Evolutionary conservation across 2,113 vertebrate species (phyloP), one percentile per base, ranked within the genome.

Genomic region (Indicator maculatus): DNA sequence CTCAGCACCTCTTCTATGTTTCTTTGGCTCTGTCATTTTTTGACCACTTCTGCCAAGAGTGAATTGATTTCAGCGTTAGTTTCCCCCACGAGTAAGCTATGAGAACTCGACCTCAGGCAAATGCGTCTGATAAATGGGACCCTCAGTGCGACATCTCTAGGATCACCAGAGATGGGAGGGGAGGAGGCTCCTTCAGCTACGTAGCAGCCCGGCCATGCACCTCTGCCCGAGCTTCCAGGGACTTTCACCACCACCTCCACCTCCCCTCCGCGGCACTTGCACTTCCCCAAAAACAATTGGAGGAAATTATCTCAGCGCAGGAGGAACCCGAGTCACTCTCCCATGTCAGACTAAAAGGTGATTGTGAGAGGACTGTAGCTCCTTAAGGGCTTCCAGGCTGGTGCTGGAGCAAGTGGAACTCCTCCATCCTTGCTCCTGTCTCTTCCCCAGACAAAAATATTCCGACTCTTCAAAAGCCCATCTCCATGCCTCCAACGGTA

Each of bases 401-500:
- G 61, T 7, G 18, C n/a, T 75, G 14, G 14, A 2, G 12, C 6
- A 5, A 66, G n/a, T 0, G 0, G 17, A 73, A 7, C 4, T 39
- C 5, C 23, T 59, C 53, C 1, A 0, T 64, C 47, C 71, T 38
- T 33, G 24, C 53, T 90, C 39, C 30, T 19, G 17, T 58, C 31
- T 66, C 11, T 44, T 58, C 70, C 21, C 19, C 44, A 88, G 45
- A 24, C 17, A 31, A 9, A 66, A 56, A 39, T 9, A 21, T 80
- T 69, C 56, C 36, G 27, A 7, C 7, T 21, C 21, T 72, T 28
- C 59, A 58, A 26, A 39, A 86, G 50, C 50, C 16, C 36, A 16
- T 30, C 30, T 33, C 1, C 9, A 1, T 12, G 33, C 3, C 28
- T 16, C 27, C 1, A 2, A 30, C 0, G 0, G n/a, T 3, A 0